These are phyloP conservation scores for Schizopygopsis pylzovi DNA, from an alignment of 2,797 vertebrate genomes.

Conservation along the genomic window DNA sequence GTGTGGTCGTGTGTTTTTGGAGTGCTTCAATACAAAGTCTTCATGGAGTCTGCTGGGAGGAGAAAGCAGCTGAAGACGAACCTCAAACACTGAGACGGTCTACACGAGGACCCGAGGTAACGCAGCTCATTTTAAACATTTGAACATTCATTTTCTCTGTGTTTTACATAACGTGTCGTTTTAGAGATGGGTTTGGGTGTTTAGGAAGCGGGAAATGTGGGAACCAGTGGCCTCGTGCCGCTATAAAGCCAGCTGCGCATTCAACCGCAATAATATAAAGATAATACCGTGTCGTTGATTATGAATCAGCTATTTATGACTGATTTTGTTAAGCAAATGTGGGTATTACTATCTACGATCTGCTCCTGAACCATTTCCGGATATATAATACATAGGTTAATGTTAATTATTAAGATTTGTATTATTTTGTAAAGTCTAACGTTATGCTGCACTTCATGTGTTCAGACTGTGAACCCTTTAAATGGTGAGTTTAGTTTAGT, in stretches of 20 bases:
- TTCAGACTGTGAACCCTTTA: background rate
- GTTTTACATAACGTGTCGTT: background rate
- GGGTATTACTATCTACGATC: background rate
- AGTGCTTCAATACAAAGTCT: slow-evolving; percentile 44
- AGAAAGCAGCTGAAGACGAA: slow-evolving; percentile 33
- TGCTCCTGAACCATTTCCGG: background rate
- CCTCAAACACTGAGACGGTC: slow-evolving; percentile 24
- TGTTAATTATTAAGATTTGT: background rate
- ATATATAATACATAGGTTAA: background rate
- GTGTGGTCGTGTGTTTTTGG: background rate
- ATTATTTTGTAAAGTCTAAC: background rate
- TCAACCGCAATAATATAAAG: background rate
- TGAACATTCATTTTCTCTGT: background rate
- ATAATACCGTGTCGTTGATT: background rate
- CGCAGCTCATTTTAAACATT: background rate
- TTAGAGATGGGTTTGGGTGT: background rate
- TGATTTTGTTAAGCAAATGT: background rate
- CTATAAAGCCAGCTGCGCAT: slow-evolving; percentile 29
- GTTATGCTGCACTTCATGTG: no score
- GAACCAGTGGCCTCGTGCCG: slow-evolving; percentile 29
- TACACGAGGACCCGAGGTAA: slow-evolving; percentile 44
- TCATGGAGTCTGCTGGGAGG: slow-evolving; percentile 49
- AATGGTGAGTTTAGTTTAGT: background rate
- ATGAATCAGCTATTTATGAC: background rate
- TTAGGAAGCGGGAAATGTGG: background rate